Base-by-base conservation (phyloP, 2,797 vertebrate genomes). In the Chloroceryle inda region DNA sequence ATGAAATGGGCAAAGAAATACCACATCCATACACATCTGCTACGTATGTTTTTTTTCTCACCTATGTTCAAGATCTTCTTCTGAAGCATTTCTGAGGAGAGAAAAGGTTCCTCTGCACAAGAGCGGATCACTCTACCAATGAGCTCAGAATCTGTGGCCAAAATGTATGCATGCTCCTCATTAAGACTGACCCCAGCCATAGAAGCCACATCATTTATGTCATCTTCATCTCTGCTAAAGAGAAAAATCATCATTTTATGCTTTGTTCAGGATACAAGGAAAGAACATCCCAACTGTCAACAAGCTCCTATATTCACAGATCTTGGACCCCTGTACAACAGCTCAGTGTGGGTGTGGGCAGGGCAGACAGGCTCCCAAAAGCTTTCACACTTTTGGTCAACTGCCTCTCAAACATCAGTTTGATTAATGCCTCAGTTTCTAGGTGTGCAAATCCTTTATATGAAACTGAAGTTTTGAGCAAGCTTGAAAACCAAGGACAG, bases 91-190 rank as follows among this genome's bases (percentile, higher is more conserved):
- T 97, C 98, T 1, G 93, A 94, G 31, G 98, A 98, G 62, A 99
- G 98, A 95, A 99, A 99, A 1, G 98, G 98, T 75, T 99, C 98
- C 53, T 99, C 99, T 90, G 98, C 97, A 93, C 99, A 99, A 1
- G 99, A 99, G 29, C 88, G 99, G 75, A 99, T 97, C 73, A 99
- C 97, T 18, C 98, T 96, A 66, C 99, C 99, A 59, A 99, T 97
- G 12, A 98, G 78, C 62, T 98, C 97, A 26, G 98, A 98, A 88
- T 97, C 97, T 50, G 98, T 92, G 67, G 98, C 96, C 90, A 98
- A 97, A 96, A 99, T 98, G 85, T 98, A 97, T 0, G 97, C 97
- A 5, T 95, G 98, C 96, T 99, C 99, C 95, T 99, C 99, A 3
- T 19, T 98, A 77, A 99, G 94, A 89, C 96, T 99, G 92, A 99